phyloP scores from a whole-genome alignment of 2,888 invertebrate species.

The Eristalis arbustorum region DNA sequence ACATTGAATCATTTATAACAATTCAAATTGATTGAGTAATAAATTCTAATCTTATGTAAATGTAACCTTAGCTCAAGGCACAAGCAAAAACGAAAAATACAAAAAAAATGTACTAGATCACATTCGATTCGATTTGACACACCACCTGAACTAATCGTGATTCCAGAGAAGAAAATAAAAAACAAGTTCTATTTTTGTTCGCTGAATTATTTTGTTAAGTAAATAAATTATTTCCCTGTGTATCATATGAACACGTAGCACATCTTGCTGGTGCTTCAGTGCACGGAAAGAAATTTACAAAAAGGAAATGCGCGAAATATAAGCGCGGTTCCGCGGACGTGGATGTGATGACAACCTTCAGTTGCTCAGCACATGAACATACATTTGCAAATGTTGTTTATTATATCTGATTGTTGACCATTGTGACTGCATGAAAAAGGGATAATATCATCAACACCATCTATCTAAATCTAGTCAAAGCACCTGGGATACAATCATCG shows the following conservation, averaged over 20 bases:
- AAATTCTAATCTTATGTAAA: not conserved
- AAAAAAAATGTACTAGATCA: slow-evolving; percentile 43
- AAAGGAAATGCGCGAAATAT: not conserved
- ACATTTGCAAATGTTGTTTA: not conserved
- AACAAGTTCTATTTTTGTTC: not conserved
- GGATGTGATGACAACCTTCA: slow-evolving; percentile 27
- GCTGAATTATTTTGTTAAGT: not conserved
- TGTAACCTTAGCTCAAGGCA: slow-evolving; percentile 33
- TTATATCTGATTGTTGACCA: not conserved
- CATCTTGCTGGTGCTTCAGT: not conserved
- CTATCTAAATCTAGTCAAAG: not conserved
- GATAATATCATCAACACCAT: not conserved
- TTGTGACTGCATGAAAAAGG: not conserved
- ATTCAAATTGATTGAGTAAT: not conserved
- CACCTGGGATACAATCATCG: slow-evolving; percentile 7
- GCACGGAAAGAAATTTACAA: not conserved
- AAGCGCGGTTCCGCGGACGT: slow-evolving; percentile 3
- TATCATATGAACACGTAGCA: not conserved
- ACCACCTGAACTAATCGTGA: not conserved
- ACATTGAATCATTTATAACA: too few species aligned
- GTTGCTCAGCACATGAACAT: not conserved
- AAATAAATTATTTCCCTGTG: not conserved
- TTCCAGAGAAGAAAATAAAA: not conserved
- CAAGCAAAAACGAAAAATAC: not conserved
- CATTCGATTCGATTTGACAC: not conserved